Evolutionary conservation across 2,797 vertebrate genomes (phyloP).

Genomic region (Synaphobranchus kaupii): DNA sequence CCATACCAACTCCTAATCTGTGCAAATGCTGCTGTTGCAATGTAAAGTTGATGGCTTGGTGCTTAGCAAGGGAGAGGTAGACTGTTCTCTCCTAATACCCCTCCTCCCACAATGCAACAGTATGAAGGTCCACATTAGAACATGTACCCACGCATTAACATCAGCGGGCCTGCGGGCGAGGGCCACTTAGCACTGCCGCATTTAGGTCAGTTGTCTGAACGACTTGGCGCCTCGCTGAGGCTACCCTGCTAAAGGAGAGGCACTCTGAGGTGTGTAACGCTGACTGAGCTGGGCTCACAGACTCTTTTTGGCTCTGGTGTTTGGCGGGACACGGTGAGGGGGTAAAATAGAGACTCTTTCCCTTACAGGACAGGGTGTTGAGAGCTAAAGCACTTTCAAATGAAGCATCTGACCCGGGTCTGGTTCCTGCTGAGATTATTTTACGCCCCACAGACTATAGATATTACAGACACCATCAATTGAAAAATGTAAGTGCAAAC

Average conservation of each 20-base stretch:
- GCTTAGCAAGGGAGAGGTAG: constrained; percentile 24
- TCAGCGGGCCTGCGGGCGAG: neutral
- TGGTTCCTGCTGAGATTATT: no score
- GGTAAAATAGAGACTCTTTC: no score
- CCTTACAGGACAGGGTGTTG: no score
- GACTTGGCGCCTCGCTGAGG: constrained; percentile 17
- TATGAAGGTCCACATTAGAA: constrained; percentile 44
- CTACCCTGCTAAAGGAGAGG: constrained; percentile 7
- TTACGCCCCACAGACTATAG: no score
- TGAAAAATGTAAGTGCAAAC: no score
- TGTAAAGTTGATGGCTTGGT: neutral
- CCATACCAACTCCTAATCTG: neutral
- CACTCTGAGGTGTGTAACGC: constrained; percentile 9
- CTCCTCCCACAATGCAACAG: neutral
- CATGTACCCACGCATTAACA: constrained; percentile 49
- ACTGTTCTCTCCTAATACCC: constrained; percentile 2
- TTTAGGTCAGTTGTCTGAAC: constrained; percentile 45
- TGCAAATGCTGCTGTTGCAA: neutral
- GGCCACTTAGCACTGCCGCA: constrained; percentile 14
- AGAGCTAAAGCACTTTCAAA: no score
- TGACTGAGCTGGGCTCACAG: neutral
- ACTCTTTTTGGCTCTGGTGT: neutral
- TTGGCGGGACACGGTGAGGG: neutral
- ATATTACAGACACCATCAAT: no score
- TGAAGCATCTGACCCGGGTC: no score